Percentiles rank a stretch among this genome's conserved stretches.
phyloP scores from a whole-genome alignment of 1,140 invertebrate species.

The Rhyzopertha dominica region DNA sequence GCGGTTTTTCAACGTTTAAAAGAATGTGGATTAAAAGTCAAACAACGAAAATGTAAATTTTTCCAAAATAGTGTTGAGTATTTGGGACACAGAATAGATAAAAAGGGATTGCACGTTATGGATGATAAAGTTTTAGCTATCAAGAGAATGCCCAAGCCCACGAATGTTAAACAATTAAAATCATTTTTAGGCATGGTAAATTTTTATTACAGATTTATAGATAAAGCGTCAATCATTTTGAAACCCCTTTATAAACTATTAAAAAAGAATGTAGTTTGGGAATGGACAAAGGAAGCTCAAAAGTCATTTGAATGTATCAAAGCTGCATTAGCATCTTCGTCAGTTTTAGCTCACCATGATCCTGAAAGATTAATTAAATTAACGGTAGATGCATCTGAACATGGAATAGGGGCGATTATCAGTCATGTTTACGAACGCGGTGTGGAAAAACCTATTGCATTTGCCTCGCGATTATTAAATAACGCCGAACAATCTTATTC shows the following conservation, averaged over 20 bases:
- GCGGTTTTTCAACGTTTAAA: slow-evolving; percentile 1
- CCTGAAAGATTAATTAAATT: slow-evolving; percentile 10
- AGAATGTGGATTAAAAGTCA: neutral
- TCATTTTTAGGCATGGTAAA: neutral
- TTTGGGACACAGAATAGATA: neutral
- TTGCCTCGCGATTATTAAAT: slow-evolving; percentile 19
- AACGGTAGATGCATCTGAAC: slow-evolving; percentile 11
- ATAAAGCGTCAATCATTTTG: neutral
- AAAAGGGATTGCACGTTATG: neutral
- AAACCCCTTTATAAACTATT: slow-evolving; percentile 9
- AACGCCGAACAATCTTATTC: slow-evolving; percentile 25
- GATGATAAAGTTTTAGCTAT: slow-evolving; percentile 1
- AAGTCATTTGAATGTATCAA: slow-evolving; percentile 31
- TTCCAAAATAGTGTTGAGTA: neutral
- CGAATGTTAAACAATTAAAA: slow-evolving; percentile 1
- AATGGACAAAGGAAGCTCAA: slow-evolving; percentile 17
- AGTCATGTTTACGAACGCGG: slow-evolving; percentile 14
- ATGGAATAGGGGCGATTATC: slow-evolving; percentile 15
- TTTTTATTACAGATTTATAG: slow-evolving; percentile 4
- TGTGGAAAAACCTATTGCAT: slow-evolving; percentile 23
- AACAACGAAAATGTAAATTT: neutral
- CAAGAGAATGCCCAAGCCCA: neutral
- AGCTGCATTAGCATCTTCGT: slow-evolving; percentile 22
- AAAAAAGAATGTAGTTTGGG: slow-evolving; percentile 20
- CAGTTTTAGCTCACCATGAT: slow-evolving; percentile 23